Base-by-base conservation (phyloP, 2,888 invertebrate species). In the Leptopterna dolabrata region DNA sequence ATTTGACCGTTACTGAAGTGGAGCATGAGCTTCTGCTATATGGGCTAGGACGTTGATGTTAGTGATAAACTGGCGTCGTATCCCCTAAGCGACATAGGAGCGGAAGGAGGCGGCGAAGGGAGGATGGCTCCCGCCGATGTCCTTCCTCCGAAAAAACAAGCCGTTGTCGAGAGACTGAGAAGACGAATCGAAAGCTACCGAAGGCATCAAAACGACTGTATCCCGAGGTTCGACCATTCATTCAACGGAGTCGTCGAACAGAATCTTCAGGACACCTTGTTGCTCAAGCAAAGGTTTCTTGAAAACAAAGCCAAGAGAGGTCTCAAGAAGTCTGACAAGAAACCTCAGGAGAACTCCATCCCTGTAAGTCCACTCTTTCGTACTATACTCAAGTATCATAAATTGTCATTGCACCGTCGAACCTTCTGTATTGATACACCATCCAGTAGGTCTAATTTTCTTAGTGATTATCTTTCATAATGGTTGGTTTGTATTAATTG, bases 281-380 rank as follows among this genome's bases (percentile, higher is more conserved):
- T 96, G 89, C 93, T 98, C 89, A 96, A 97, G 92, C 97, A 98
- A 92, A 94, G 97, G 89, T 98, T 95, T 92, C 94, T 97, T 90
- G 98, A 98, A 92, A 96, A 96, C 92, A 98, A 97, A 92, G 95
- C 96, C 90, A 98, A 98, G 92, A 94, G 96, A 90, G 95, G 96
- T 90, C 95, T 96, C 88, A 94, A 94, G 91, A 97, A 97, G 93
- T 92, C 92, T 88, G 93, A 93, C 89, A 96, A 96, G 93, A 96
- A 95, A 91, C 95, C 95, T 90, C 92, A 94, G 94, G 93, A 94
- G 92, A 90, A 88, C 76, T 87, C 89, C 63, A 82, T 89, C 2
- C 41, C 70, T 43, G 86, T 86, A 63, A 86, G 86, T 78, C 11
- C 0, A 29, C 45, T 24, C 13, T 19, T 45, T 19, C 41, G 0